Evolutionary conservation across 2,888 invertebrate species (phyloP), one percentile per base, ranked within the genome.

Genomic region (Argyra leucocephala): DNA sequence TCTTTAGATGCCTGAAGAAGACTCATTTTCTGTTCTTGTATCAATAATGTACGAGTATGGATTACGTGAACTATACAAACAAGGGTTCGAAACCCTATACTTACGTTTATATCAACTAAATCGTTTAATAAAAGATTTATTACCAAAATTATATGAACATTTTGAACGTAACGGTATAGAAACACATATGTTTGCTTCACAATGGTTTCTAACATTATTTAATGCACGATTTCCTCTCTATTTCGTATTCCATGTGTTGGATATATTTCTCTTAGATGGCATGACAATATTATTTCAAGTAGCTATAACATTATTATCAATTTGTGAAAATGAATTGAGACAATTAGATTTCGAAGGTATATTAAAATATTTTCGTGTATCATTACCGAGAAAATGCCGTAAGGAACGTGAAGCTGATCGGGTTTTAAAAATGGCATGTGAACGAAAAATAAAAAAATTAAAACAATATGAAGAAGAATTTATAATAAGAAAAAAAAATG

Each of bases 201-300:
- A 99, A 81, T 99, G 99, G 99, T 98, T 99, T 83, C 87, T 99
- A 64, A 99, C 99, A 0, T 84, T 99, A n/a, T 99, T 96, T 82
- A 99, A 99, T 1, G 98, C 99, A 37, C 89, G 98, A 75, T 99
- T 99, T 81, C 99, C 99, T 0, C 83, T 99, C 57, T 93, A 91
- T 74, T 88, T 98, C 82, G 88, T 99, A 37, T 99, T 96, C 82
- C 95, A 95, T 78, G 96, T 99, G 65, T 84, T 99, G 67, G 99
- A 99, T 78, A 88, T 99, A 63, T 98, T 97, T 80, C 85, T 99
- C 22, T 83, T 94, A 31, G 90, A 96, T 86, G 98, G 98, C 64
- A 88, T 94, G 75, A 93, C 96, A 75, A 93, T 96, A 1, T 82
- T 99, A 67, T 98, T 98, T 81, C 96, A 96, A 86, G 91, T 99